Base-by-base conservation (phyloP, 2,888 invertebrate genomes). In the Ophion ellenae region DNA sequence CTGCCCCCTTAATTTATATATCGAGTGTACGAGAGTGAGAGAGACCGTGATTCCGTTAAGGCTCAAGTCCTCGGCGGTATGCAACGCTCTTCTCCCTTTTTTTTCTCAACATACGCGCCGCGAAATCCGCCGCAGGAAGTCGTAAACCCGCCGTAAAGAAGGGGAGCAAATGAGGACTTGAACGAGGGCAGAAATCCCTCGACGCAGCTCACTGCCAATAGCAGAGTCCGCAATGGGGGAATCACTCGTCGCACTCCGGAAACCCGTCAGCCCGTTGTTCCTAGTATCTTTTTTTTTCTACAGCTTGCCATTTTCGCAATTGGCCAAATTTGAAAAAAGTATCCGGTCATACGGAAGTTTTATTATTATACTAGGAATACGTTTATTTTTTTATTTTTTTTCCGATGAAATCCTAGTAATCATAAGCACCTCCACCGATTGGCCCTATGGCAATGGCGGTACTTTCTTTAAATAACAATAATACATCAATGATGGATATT, bases 11-110 rank as follows among this genome's bases (percentile, higher is more conserved):
- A 78, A 81, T 81, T 81, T 70, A 47, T 78, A 67, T 53, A 73
- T n/a, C 36, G 73, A 81, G 67, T 20, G 71, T 20, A 32, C 45
- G 24, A 32, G 28, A 40, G n/a, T 57, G 36, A 77, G 0, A 14
- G 63, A 81, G 84, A 81, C 7, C 63, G 81, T 36, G 73, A 61
- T 81, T 84, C 81, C 84, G 84, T 81, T 84, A 77, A 84, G 67
- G 36, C 71, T 73, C 77, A 28, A 76, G 77, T 84, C 53, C 77
- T 77, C 76, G 32, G 67, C 40, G 73, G 36, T 84, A 76, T 73
- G 81, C 66, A 84, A 74, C 84, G 73, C 81, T 73, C 76, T 59
- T 71, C 63, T 76, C 63, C 61, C 24, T 32, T n/a, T 57, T 73
- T 69, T 40, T 40, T 71, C 32, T 61, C 36, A 71, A 71, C 63